A percentile compares a stretch with the other conserved stretches of the same genome.
Conservation (phyloP, 1,140 invertebrate species). For the Cydia strobilella region DNA sequence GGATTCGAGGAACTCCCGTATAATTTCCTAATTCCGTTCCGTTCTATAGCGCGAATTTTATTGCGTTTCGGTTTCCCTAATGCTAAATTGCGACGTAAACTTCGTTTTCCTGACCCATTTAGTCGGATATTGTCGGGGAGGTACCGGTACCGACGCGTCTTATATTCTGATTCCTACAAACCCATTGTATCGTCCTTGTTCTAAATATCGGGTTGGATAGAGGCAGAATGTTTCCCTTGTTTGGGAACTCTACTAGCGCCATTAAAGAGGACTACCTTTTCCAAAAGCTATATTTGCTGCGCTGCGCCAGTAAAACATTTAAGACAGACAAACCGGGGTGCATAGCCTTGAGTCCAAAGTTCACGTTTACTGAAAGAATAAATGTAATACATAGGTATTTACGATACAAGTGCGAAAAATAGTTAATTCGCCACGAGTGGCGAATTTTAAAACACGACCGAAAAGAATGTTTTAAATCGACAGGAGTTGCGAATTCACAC, state of each 20-base stretch:
- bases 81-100: constrained; percentile 70
- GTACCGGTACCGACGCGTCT: constrained; percentile 54
- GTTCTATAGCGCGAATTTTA: constrained; percentile 67
- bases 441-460: no score
- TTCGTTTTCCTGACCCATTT: constrained; percentile 79
- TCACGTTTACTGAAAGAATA: constrained; percentile 63
- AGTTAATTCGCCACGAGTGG: no score
- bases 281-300: constrained; percentile 54
- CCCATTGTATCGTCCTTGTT: constrained; percentile 47
- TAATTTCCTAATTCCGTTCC: constrained; percentile 75
- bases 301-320: constrained; percentile 72
- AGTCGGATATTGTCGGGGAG: constrained; percentile 63
- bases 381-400: no score
- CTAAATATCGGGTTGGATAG: constrained; percentile 23
- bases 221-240: constrained; percentile 12
- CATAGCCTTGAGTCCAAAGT: constrained; percentile 52
- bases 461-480: no score
- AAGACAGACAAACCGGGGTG: constrained; percentile 52
- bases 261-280: constrained; percentile 4
- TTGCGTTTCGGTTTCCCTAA: constrained; percentile 71
- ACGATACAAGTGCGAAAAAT: no score
- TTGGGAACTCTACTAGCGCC: not conserved
- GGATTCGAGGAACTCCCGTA: constrained; percentile 45
- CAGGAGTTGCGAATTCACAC: no score
- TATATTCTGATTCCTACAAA: constrained; percentile 58